Evolutionary conservation across 2,113 vertebrate genomes (phyloP), one percentile per base, ranked within the genome.

Genomic region (Paradisaea rubra): DNA sequence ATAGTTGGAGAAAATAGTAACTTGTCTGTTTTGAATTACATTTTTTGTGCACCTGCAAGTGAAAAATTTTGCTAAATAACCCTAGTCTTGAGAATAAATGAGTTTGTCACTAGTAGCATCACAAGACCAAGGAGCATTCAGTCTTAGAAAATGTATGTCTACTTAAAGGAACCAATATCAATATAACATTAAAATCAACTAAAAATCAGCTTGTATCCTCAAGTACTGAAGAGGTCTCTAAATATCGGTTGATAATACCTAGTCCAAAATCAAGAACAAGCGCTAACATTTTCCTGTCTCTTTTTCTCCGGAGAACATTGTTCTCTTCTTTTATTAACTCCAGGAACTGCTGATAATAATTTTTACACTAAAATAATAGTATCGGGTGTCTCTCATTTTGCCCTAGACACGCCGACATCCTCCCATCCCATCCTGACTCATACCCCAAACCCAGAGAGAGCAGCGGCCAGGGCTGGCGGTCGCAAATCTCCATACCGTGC

Each of bases 131-230:
- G 35, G 68, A 80, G 50, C 69, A 93, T 39, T 85, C 61, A 61
- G 54, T 81, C 81, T 63, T 88, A 90, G 88, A 95, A 97, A 93
- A 69, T 76, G 86, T 91, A 81, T 33, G 25, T 73, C 81, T 89
- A 63, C 57, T 81, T 47, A 47, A 87, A 94, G 65, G 49, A 72
- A 91, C 70, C 76, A 81, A 69, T 89, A 88, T 88, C 76, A 81
- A 69, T 89, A 88, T 88, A 86, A 76, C 57, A 89, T 65, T 77
- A 84, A 94, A 85, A 42, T 60, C 44, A 95, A 90, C 1, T 16
- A 74, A 85, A 88, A 56, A 68, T 82, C 70, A 91, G 52, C 64
- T 84, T 94, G n/a, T 50, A 57, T 87, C n/a, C 69, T 78, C 65
- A 77, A 35, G 56, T 86, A 81, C 44, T 78, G 84, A 66, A 88